phyloP scores from a whole-genome alignment of 2,888 invertebrate genomes.

The Boloria selene region DNA sequence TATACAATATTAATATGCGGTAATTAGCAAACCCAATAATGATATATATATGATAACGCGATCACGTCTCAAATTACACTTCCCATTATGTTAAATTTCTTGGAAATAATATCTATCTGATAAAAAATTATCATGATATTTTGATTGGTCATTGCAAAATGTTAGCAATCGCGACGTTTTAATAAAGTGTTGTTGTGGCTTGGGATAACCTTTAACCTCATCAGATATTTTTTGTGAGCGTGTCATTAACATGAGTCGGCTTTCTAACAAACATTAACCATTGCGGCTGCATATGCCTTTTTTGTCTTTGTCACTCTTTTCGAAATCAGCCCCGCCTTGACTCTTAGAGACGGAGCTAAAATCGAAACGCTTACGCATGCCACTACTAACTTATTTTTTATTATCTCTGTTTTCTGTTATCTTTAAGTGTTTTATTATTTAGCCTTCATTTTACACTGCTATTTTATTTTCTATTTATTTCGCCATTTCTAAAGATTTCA shows the following conservation, averaged over 20 bases:
- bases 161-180: slow-evolving; percentile 50
- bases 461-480: slow-evolving; percentile 40
- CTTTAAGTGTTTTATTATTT: slow-evolving; percentile 31
- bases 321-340: slow-evolving; percentile 15
- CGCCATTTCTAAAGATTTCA: slow-evolving; percentile 43
- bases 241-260: slow-evolving; percentile 60
- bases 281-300: slow-evolving; percentile 75
- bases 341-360: slow-evolving; percentile 7
- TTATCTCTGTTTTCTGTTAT: slow-evolving; percentile 40
- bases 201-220: slow-evolving; percentile 59
- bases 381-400: slow-evolving; percentile 43
- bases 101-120: slow-evolving; percentile 16
- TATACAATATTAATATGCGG: not conserved
- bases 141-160: slow-evolving; percentile 24
- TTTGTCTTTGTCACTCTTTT: slow-evolving; percentile 34
- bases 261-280: slow-evolving; percentile 63
- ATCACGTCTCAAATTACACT: slow-evolving; percentile 14
- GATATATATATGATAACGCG: slow-evolving; percentile 13
- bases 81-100: slow-evolving; percentile 3
- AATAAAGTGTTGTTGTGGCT: slow-evolving; percentile 80
- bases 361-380: slow-evolving; percentile 43
- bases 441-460: slow-evolving; percentile 42
- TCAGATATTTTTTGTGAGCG: slow-evolving; percentile 45
- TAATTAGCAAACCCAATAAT: slow-evolving; percentile 3
- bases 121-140: slow-evolving; percentile 9